Conservation (phyloP, 1,140 invertebrate species). For the Phortica variegata region DNA sequence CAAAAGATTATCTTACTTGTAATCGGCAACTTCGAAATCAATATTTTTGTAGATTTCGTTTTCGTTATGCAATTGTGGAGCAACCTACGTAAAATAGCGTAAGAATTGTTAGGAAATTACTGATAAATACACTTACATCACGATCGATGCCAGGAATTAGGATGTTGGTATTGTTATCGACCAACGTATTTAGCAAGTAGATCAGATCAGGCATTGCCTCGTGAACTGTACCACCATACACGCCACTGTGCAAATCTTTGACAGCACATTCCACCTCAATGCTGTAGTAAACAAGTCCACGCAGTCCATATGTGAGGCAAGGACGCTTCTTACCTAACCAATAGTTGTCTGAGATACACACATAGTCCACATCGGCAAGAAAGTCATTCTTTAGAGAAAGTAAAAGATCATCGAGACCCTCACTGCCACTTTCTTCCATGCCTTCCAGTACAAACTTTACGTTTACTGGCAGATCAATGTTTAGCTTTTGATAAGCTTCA, state of each 20-base stretch:
- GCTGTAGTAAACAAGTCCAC: slow-evolving; percentile 91
- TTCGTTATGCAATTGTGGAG: slow-evolving; percentile 71
- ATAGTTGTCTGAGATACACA: slow-evolving; percentile 99
- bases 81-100: slow-evolving; percentile 29
- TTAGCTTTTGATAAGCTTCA: slow-evolving; percentile 78
- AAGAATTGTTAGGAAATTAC: background rate
- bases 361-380: slow-evolving; percentile 84
- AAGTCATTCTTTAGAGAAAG: slow-evolving; percentile 74
- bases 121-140: slow-evolving; percentile 59
- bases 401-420: slow-evolving; percentile 89
- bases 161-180: slow-evolving; percentile 83
- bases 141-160: slow-evolving; percentile 78
- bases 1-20: slow-evolving; percentile 60
- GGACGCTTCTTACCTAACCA: slow-evolving; percentile 97
- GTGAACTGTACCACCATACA: slow-evolving; percentile 87
- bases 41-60: slow-evolving; percentile 78
- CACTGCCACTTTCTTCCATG: slow-evolving; percentile 98
- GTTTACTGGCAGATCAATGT: slow-evolving; percentile 81
- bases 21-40: slow-evolving; percentile 86
- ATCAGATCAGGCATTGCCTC: slow-evolving; percentile 90
- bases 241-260: slow-evolving; percentile 94
- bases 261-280: slow-evolving; percentile 85
- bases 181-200: slow-evolving; percentile 77
- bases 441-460: slow-evolving; percentile 97
- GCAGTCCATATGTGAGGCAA: slow-evolving; percentile 94